phyloP scores from a whole-genome alignment of 2,113 vertebrate genomes.

The Sapajus apella region DNA sequence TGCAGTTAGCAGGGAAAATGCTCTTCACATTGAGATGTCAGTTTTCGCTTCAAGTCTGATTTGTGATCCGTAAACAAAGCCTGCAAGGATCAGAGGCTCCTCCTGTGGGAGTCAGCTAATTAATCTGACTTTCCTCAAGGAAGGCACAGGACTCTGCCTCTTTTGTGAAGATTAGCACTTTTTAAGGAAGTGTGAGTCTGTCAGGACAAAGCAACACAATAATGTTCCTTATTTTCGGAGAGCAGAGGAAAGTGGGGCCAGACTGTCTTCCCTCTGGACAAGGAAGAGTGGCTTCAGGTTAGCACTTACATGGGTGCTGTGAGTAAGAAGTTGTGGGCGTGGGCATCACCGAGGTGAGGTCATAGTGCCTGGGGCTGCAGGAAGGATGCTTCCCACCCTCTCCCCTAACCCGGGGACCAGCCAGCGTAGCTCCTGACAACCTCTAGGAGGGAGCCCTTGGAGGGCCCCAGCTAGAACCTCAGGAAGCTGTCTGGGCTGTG shows the following conservation, averaged over 20 bases:
- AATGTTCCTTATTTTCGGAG: neutral
- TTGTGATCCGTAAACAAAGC: conserved; percentile 44
- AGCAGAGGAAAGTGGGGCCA: neutral
- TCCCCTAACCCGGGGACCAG: neutral
- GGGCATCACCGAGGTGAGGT: neutral
- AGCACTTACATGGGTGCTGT: neutral
- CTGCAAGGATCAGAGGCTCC: neutral
- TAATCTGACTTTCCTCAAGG: conserved; percentile 16
- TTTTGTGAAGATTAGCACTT: conserved; percentile 46
- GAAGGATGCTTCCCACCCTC: neutral
- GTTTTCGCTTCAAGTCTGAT: neutral
- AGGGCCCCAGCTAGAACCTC: neutral
- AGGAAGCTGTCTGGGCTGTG: neutral
- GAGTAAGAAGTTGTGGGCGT: fast-evolving
- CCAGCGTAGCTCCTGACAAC: neutral
- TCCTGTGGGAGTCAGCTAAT: neutral
- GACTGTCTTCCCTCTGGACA: neutral
- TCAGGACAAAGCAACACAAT: conserved; percentile 39
- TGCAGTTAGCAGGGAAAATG: neutral
- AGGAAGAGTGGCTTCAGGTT: neutral
- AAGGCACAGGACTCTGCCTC: neutral
- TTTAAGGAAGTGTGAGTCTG: conserved; percentile 3
- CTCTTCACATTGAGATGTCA: neutral
- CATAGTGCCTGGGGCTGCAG: fast-evolving
- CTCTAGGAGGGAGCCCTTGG: neutral